Evolutionary conservation across 2,888 invertebrate species (phyloP), one percentile per base, ranked within the genome.

Genomic region (Ellobium chinense): DNA sequence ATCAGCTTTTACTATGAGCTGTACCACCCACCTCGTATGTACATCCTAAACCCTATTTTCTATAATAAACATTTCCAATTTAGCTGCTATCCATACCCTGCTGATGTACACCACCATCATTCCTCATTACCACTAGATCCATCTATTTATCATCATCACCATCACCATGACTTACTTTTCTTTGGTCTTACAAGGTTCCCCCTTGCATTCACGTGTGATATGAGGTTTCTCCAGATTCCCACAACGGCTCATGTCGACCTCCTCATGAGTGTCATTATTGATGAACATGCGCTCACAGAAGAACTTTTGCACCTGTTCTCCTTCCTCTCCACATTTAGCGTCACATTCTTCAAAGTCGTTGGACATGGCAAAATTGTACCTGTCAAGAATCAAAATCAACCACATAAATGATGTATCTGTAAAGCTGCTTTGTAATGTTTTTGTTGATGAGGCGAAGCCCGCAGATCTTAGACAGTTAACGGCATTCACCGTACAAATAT

Each of bases 321-420:
- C 78, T 24, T n/a, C 5, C 27, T 79, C 7, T 56, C 73, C 78
- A 72, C 78, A 79, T 56, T 70, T 72, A 36, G 78, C 78, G 34
- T 72, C 56, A 56, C 78, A 79, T 54, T 46, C 78, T 18, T 27
- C 54, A 29, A 60, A 89, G 63, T 87, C 84, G 21, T 86, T 84
- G 34, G 82, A 73, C 85, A 88, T 84, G 29, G 85, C 83, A 87
- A 87, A 90, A 54, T 84, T 82, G 83, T 85, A 88, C n/a, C 87
- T 88, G 80, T 14, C 27, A 24, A 31, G 31, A 24, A 37, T 75
- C 0, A 9, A 24, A 7, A n/a, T 21, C 18, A 46, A 46, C 18
- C 46, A 46, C 7, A 18, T 12, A 46, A 46, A 12, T 46, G 18
- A 12, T 46, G 46, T 46, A 18, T 46, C 46, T 46, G 46, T 46